Base-by-base conservation (phyloP, 2,888 invertebrate species). In the Xylocampa areola region DNA sequence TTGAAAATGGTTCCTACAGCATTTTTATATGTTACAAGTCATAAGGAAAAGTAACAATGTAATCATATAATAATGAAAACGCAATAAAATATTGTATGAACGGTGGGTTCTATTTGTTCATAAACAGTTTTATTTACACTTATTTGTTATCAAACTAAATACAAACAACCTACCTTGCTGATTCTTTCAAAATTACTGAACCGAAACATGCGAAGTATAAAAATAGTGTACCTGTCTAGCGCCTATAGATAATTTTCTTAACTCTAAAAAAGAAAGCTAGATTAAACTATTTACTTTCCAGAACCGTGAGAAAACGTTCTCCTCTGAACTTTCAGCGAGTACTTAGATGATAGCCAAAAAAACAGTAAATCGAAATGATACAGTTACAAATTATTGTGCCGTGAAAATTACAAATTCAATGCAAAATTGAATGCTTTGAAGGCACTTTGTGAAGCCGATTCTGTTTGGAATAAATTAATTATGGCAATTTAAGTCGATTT, bases 331-430 rank as follows among this genome's bases (percentile, higher is more conserved):
- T 77, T 76, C 76, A 80, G 77, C 71, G 73, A 69, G 73, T 80
- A 77, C 73, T 77, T 77, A 69, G 77, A 76, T 52, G 55, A 65
- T 50, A 69, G 65, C 75, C 72, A 80, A 77, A 86, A 89, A 90
- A 90, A 87, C 87, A 79, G 87, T 90, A 88, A 87, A 86, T 73
- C 81, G 79, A 85, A 84, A 77, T 76, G 75, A 77, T 85, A 93
- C 93, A 88, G 92, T 92, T 93, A 92, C 81, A 87, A 92, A 88
- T 91, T 91, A 92, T 88, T 90, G 91, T 92, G 89, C 91, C 93
- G 92, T 91, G 87, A 84, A 93, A 92, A 94, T 92, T 87, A 90
- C 84, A 85, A 88, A 89, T 89, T 90, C 86, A 90, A 92, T 91
- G 91, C 90, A 87, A 90, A 92, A 91, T 91, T 88, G 83, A 88